Base-by-base conservation (phyloP, 2,113 vertebrate genomes). In the Chionodraco myersi region DNA sequence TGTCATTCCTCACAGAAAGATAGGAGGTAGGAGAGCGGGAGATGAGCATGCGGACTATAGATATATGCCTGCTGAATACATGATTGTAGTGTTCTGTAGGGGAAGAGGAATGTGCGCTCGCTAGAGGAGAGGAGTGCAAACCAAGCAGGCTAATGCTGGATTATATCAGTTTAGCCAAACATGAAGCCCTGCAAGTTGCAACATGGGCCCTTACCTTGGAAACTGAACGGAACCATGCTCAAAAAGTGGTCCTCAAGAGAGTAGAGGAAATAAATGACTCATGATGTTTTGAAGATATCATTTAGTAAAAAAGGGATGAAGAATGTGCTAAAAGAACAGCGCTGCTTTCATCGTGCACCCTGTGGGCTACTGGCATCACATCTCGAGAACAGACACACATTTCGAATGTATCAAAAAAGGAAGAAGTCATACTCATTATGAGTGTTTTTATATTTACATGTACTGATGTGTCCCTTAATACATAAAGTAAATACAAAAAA, bases 1-100 rank as follows among this genome's bases (percentile, higher is more conserved):
- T 92, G 90, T 86, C 90, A 82, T 91, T 91, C 81, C 89, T 94
- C 90, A 92, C 56, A 41, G 61, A 44, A 2, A 58, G 79, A 82
- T 56, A 62, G 74, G 21, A 47, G 47, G 60, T n/a, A 68, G 70
- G 62, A 71, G 23, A 70, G 67, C 3, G 26, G 14, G 75, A 49
- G 65, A 53, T 51, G 23, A 51, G 75, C 60, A 26, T 56, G 80
- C 6, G 5, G 30, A 74, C 56, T 64, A 44, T 66, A 86, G 75
- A 87, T 80, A 34, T 72, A 82, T 79, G 78, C 69, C 44, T 0
- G 0, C 72, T 82, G 88, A 83, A 91, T 85, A 57, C 71, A 71
- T 66, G 72, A 86, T 85, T 64, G 69, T n/a, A n/a, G 23, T 45
- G 30, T 53, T 80, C 82, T 85, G 51, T 52, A 44, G 67, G 51